Evolutionary conservation across 2,113 vertebrate genomes (phyloP), one percentile per base, ranked within the genome.

Genomic region (Paratilapia polleni): DNA sequence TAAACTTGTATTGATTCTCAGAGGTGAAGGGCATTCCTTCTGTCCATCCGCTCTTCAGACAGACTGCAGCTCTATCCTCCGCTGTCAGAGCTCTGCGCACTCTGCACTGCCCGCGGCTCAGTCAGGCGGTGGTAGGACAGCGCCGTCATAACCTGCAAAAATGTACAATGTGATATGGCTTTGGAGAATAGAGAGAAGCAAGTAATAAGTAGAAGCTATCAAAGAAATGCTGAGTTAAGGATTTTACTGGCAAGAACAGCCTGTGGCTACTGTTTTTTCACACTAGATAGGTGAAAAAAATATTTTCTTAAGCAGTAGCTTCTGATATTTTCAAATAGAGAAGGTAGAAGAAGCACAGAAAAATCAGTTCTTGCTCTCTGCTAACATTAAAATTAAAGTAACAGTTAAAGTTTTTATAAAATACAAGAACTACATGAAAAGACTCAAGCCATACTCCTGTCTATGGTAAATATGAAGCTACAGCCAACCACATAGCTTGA

Each of bases 71-170:
- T 88, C 78, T 94, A 95, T 13, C 90, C 84, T 87, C 81, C 90
- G 1, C 93, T 93, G 86, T 96, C 95, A 1, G 78, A 91, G 87
- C 93, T 91, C 54, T 92, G 81, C 20, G 89, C 94, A 1, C 94
- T 84, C 80, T 92, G 90, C 60, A 89, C 88, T 1, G 76, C 87
- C 73, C 70, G 90, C 19, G 95, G 93, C 85, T 96, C 96, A n/a
- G 94, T 86, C 86, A 97, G 92, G 10, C 94, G 95, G 2, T 91
- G 82, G 31, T 96, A 97, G 41, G 96, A 97, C 66, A 97, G 75
- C 14, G 62, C 92, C 19, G 96, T 94, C 97, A 97, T 97, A 58
- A 97, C 91, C 97, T 97, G 90, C 8, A 54, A 41, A 85, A 63
- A 81, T 9, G 31, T n/a, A 91, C 62, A 52, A 34, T 8, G 3